Evolutionary conservation across 1,140 invertebrate species (phyloP), one percentile per base, ranked within the genome.

Genomic region (Calephelis nemesis): DNA sequence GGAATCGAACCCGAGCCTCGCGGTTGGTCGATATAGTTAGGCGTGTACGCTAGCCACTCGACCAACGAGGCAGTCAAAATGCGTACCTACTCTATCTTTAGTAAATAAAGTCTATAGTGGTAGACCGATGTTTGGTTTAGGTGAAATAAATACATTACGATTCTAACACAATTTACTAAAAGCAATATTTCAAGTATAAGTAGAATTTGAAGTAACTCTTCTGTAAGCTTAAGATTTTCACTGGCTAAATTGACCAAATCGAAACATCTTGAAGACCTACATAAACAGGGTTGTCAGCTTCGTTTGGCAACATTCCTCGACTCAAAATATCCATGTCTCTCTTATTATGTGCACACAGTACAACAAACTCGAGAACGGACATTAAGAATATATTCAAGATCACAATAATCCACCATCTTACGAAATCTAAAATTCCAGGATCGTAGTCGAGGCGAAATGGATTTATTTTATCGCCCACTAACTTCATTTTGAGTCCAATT

Each of bases 321-420:
- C 74, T 83, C 10, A 78, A 63, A 63, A 79, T 76, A 0, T 87
- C 81, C 67, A 86, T 74, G n/a, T 83, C 84, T 7, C 65, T 50
- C 7, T 83, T 67, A 5, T 73, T 72, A 15, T 71, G 68, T 1
- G 80, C 7, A 5, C 65, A 72, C 4, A 83, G 45, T 39, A 87
- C 72, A 0, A 87, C 52, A 63, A 77, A 89, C 64, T 87, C 82
- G 0, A 83, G 49, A 5, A 45, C 66, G 13, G 65, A 74, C 82
- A 89, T 89, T 0, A 88, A 8, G 10, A 82, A 30, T 40, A 87
- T 72, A 40, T 84, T 78, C n/a, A 83, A 45, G 3, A 77, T 13
- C 5, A 87, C 67, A 13, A 78, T 77, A 0, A 75, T 58, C 62
- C 75, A 71, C 77, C 82, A 86, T 71, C 65, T 71, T n/a, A 78